phyloP scores from a whole-genome alignment of 1,140 invertebrate species.

The Drosophila repletoides region DNA sequence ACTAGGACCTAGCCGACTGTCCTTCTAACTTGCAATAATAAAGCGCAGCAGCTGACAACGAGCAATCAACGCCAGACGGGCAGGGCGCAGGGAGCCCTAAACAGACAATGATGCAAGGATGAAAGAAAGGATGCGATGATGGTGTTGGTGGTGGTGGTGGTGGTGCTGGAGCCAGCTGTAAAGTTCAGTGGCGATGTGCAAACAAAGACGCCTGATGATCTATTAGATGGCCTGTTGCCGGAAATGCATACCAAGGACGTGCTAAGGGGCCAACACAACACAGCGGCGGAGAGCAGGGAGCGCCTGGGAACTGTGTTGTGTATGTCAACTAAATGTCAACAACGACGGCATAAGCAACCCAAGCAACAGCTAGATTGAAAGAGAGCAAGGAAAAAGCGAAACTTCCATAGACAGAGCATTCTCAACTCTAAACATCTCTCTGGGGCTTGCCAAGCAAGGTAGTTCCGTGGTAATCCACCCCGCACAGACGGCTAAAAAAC shows the following conservation, averaged over 20 bases:
- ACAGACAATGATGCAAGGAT: not conserved
- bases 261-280: too few relatives aligned
- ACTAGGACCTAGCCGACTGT: conserved; percentile 3
- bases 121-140: not conserved
- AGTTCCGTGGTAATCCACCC: conserved; percentile 9
- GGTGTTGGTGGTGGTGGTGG: too few relatives aligned
- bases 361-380: conserved; percentile 14
- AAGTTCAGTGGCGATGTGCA: conserved; percentile 55
- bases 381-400: conserved; percentile 36
- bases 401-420: conserved; percentile 21
- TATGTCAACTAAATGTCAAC: conserved; percentile 77
- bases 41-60: conserved; percentile 64
- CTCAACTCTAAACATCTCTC: not conserved
- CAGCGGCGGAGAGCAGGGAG: not conserved
- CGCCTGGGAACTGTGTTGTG: conserved; percentile 33
- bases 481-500: conserved; percentile 20
- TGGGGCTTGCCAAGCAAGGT: not conserved
- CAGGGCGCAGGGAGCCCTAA: not conserved
- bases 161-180: conserved; percentile 13
- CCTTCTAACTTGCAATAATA: conserved; percentile 57
- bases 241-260: conserved; percentile 34
- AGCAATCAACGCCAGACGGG: conserved; percentile 45
- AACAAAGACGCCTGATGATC: conserved; percentile 74
- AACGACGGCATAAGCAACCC: conserved; percentile 55
- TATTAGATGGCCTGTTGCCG: conserved; percentile 59